These are phyloP conservation scores for Diadema setosum DNA, from an alignment of 35 echinoderm and acorn worm genomes.

Conservation along the genomic window DNA sequence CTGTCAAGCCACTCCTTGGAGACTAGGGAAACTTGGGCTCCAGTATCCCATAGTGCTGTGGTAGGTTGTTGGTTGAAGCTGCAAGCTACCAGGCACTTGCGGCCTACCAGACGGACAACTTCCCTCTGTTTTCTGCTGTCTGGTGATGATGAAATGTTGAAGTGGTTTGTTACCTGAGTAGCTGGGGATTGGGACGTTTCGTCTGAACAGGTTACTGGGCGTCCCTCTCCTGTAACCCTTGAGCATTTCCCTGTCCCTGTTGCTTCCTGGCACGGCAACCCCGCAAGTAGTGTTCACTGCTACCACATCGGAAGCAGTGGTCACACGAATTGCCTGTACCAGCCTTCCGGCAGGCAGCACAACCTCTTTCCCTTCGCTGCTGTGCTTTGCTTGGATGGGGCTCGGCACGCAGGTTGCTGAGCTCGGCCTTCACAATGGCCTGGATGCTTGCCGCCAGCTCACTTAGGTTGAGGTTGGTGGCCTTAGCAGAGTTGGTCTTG, in stretches of 20 bases:
- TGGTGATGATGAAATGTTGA: too few relatives aligned
- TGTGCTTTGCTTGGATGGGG: background rate
- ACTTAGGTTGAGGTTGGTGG: background rate
- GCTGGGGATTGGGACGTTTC: too few relatives aligned
- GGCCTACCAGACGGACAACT: too few relatives aligned
- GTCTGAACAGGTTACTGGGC: conserved; percentile 8
- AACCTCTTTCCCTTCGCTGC: background rate
- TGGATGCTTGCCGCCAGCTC: background rate
- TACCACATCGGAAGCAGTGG: background rate
- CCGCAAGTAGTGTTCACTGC: background rate
- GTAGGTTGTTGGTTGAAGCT: too few relatives aligned
- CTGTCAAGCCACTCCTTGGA: too few relatives aligned
- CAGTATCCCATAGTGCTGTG: too few relatives aligned
- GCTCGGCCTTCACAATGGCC: background rate
- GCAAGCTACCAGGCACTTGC: too few relatives aligned
- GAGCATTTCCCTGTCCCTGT: background rate
- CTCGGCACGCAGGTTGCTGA: background rate
- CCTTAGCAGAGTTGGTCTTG: background rate
- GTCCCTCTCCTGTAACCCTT: background rate
- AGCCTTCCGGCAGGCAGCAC: background rate
- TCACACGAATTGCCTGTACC: background rate
- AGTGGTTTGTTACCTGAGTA: too few relatives aligned
- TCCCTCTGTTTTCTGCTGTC: too few relatives aligned
- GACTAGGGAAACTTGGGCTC: too few relatives aligned
- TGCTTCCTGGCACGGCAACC: background rate